A percentile compares a stretch with the other conserved stretches of the same genome.
Conservation (phyloP, 2,888 invertebrate genomes). For the Dryadula phaetusa region DNA sequence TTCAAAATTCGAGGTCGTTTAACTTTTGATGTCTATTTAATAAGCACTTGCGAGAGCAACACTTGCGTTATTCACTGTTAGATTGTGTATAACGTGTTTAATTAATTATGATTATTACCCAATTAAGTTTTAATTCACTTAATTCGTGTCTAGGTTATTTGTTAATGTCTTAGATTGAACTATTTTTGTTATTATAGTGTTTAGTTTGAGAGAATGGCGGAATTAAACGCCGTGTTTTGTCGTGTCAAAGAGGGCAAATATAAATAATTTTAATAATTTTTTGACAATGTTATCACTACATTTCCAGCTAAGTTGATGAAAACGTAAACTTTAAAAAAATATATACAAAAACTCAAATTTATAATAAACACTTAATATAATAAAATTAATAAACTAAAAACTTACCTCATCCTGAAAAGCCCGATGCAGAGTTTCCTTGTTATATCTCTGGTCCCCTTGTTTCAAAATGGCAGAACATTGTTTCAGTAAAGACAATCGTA, state of each 20-base stretch:
- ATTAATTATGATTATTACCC: background rate
- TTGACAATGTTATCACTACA: too few species aligned
- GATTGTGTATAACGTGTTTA: conserved; percentile 8
- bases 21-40: conserved; percentile 28
- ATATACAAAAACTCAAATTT: too few species aligned
- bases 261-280: too few species aligned
- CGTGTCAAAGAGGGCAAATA: too few species aligned
- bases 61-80: conserved; percentile 4
- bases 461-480: conserved; percentile 87
- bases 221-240: too few species aligned
- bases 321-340: too few species aligned
- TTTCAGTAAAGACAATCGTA: conserved; percentile 85
- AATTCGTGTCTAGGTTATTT: too few species aligned
- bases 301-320: too few species aligned
- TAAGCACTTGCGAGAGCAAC: conserved; percentile 22
- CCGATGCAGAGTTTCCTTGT: conserved; percentile 86
- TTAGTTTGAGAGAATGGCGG: too few species aligned
- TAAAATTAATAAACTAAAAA: conserved; percentile 11
- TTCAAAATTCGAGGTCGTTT: conserved; percentile 27
- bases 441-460: conserved; percentile 85
- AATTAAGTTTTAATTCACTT: background rate
- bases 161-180: too few species aligned
- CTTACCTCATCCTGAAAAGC: conserved; percentile 89
- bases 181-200: too few species aligned
- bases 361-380: background rate